phyloP scores from a whole-genome alignment of 2,113 vertebrate species.

The Xiphophorus hellerii region DNA sequence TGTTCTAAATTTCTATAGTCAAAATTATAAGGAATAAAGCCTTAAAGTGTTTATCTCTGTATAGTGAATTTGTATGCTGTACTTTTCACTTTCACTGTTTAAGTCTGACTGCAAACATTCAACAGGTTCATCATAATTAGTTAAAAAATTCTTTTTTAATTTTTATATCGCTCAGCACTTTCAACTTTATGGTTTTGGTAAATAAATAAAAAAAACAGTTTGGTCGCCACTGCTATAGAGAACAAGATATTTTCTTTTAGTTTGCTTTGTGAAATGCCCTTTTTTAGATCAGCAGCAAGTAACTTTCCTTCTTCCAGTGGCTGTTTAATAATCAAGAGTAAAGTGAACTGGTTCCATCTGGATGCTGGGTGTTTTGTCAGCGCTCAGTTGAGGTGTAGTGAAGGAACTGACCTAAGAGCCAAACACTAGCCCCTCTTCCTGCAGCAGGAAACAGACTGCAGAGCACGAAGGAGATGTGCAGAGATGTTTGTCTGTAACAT shows the following conservation, averaged over 20 bases:
- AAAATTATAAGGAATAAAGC: too few relatives aligned
- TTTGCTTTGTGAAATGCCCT: background rate
- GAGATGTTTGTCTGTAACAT: conserved; percentile 67
- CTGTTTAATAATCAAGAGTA: conserved; percentile 6
- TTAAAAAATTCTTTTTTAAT: too few relatives aligned
- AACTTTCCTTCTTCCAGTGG: too few relatives aligned
- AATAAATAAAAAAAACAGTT: background rate
- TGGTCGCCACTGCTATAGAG: background rate
- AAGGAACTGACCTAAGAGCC: conserved; percentile 65
- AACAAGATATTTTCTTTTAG: background rate
- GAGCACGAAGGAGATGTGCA: conserved; percentile 65
- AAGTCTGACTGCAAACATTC: too few relatives aligned
- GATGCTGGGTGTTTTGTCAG: conserved; percentile 26
- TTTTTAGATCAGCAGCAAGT: background rate
- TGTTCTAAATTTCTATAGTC: too few relatives aligned
- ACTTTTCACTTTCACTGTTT: too few relatives aligned
- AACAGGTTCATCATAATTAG: too few relatives aligned
- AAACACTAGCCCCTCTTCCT: conserved; percentile 67
- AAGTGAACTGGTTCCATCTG: background rate
- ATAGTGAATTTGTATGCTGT: too few relatives aligned
- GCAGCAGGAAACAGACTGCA: conserved; percentile 75
- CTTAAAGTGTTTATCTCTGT: too few relatives aligned
- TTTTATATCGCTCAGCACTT: too few relatives aligned
- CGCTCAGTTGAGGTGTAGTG: conserved; percentile 43
- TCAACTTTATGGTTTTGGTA: too few relatives aligned